Conservation (phyloP, 2,797 vertebrate genomes). For the Alcedo atthis region DNA sequence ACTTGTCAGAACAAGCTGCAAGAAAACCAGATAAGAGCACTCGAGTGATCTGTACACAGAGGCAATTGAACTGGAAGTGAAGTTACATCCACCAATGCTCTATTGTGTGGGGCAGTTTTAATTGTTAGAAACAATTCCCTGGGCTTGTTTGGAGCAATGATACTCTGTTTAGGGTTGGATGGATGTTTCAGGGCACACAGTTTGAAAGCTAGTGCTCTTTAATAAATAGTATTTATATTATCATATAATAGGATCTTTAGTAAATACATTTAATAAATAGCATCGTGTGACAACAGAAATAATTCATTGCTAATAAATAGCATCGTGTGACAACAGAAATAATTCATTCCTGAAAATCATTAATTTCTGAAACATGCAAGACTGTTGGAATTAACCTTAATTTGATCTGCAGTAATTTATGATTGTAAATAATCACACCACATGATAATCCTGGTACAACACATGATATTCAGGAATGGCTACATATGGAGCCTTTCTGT, state of each 20-base stretch:
- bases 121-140: background rate
- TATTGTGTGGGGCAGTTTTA: conserved; percentile 27
- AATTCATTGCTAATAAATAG: too few relatives aligned
- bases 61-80: conserved; percentile 57
- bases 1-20: conserved; percentile 56
- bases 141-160: background rate
- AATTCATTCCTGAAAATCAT: background rate
- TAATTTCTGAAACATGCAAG: background rate
- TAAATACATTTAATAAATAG: too few relatives aligned
- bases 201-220: background rate
- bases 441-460: background rate
- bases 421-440: background rate
- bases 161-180: background rate
- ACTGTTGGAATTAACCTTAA: background rate
- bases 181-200: background rate
- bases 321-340: background rate
- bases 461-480: background rate
- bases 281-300: background rate
- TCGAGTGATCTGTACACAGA: conserved; percentile 38
- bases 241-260: too few relatives aligned
- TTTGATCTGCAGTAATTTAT: background rate
- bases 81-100: conserved; percentile 13
- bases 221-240: background rate
- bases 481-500: background rate
- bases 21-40: conserved; percentile 56